phyloP scores from a whole-genome alignment of 2,113 vertebrate species.

The Atractosteus spatula region DNA sequence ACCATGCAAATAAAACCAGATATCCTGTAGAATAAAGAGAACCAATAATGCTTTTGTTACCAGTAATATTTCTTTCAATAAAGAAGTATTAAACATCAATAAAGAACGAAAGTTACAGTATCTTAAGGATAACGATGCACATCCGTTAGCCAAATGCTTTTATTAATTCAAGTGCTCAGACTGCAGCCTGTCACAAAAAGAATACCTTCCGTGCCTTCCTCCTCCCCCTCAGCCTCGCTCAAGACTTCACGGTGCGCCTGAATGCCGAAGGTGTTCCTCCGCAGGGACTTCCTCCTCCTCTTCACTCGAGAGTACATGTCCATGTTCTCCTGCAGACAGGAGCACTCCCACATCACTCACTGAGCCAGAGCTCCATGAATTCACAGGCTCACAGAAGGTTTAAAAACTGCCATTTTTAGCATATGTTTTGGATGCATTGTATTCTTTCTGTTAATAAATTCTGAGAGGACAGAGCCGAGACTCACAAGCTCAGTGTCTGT shows the following conservation, averaged over 20 bases:
- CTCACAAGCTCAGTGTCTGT: constrained; percentile 95
- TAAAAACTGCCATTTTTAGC: no score
- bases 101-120: not conserved
- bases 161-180: no score
- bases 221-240: constrained; percentile 81
- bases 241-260: constrained; percentile 91
- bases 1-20: no score
- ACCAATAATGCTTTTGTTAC: no score
- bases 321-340: constrained; percentile 86
- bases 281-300: constrained; percentile 86
- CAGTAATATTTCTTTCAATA: no score
- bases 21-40: no score
- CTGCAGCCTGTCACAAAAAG: not conserved
- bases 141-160: no score
- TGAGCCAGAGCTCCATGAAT: not conserved
- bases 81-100: not conserved
- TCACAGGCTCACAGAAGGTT: no score
- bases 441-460: no score
- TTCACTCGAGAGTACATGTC: constrained; percentile 99
- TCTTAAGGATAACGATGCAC: no score
- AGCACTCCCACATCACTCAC: not conserved
- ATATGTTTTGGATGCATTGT: no score
- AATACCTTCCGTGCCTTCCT: constrained; percentile 74
- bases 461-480: not conserved
- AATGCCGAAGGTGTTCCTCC: constrained; percentile 88